Evolutionary conservation across 2,888 invertebrate species (phyloP).

Genomic region (Athrips mouffetella): DNA sequence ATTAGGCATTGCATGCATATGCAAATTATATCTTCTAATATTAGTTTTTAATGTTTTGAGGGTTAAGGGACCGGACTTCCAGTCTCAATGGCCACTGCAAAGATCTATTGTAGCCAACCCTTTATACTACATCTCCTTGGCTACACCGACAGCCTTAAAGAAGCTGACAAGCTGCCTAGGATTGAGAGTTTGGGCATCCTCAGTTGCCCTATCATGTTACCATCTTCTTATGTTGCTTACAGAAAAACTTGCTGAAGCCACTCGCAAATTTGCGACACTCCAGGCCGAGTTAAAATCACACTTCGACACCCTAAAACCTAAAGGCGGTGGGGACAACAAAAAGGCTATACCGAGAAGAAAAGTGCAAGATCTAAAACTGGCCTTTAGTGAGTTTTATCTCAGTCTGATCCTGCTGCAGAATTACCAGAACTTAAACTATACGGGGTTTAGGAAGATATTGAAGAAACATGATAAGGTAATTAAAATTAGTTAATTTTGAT

Average conservation of each 20-base stretch:
- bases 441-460: constrained; percentile 98
- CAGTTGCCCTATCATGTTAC: no score
- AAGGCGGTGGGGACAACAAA: constrained; percentile 60
- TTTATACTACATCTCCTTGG: no score
- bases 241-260: constrained; percentile 99
- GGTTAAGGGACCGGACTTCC: no score
- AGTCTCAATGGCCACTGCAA: no score
- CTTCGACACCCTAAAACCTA: constrained; percentile 75
- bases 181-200: no score
- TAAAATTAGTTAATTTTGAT: not conserved
- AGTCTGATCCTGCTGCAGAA: constrained; percentile 98
- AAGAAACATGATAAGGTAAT: constrained; percentile 99
- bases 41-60: no score
- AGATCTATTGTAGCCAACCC: no score
- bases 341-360: constrained; percentile 85
- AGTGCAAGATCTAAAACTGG: constrained; percentile 94
- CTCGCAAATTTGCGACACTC: constrained; percentile 93
- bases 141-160: no score
- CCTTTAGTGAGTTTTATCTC: constrained; percentile 99
- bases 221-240: constrained; percentile 30
- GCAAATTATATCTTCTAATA: no score
- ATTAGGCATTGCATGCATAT: no score
- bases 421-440: constrained; percentile 98
- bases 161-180: no score
- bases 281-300: constrained; percentile 89